Conservation (phyloP, 1,140 invertebrate genomes). For the Dermatophagoides farinae region DNA sequence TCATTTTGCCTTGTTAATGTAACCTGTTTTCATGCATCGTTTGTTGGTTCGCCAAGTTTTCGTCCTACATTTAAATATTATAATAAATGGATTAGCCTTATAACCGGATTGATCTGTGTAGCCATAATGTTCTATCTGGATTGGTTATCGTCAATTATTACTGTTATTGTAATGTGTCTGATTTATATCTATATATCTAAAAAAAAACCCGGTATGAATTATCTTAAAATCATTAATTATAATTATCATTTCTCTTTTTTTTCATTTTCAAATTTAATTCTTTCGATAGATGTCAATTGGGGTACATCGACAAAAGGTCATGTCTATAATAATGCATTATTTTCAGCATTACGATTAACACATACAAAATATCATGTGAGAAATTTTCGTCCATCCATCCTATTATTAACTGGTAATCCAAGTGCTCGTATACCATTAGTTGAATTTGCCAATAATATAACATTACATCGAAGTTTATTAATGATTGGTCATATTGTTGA, state of each 20-base stretch:
- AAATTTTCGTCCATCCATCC: conserved; percentile 32
- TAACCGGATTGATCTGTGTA: conserved; percentile 31
- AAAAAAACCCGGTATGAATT: conserved; percentile 27
- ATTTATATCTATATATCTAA: conserved; percentile 30
- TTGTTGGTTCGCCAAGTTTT: conserved; percentile 40
- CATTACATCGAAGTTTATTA: conserved; percentile 32
- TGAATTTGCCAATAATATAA: conserved; percentile 35
- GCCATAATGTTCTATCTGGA: conserved; percentile 38
- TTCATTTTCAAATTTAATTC: conserved; percentile 2
- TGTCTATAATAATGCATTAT: conserved; percentile 34
- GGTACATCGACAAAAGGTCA: conserved; percentile 43
- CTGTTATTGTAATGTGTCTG: conserved; percentile 28
- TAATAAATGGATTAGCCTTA: conserved; percentile 34
- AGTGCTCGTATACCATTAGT: conserved; percentile 30
- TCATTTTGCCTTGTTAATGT: conserved; percentile 93
- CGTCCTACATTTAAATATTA: conserved; percentile 31
- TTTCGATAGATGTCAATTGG: conserved; percentile 40
- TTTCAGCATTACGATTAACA: conserved; percentile 30
- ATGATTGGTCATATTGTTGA: conserved; percentile 38
- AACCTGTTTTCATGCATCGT: conserved; percentile 74
- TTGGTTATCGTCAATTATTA: conserved; percentile 33
- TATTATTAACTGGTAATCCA: conserved; percentile 34
- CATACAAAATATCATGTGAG: conserved; percentile 37
- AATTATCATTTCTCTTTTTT: background rate
- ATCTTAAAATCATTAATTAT: background rate